phyloP scores from a whole-genome alignment of 2,888 invertebrate genomes.

The Endomychus coccineus region DNA sequence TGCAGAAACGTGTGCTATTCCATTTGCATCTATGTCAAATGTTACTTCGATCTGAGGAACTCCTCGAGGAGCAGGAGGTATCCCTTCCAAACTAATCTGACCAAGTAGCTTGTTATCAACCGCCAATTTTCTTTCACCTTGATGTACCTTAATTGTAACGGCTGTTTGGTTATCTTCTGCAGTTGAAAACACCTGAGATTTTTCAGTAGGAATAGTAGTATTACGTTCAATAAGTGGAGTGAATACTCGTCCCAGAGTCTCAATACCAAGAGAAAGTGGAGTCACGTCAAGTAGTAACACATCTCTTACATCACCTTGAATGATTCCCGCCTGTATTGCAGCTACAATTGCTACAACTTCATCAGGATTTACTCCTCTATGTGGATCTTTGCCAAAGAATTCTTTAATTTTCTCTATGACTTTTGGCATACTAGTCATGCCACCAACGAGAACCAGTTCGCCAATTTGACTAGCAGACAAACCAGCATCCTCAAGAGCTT shows the following conservation, averaged over 20 bases:
- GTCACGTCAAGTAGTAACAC: slow-evolving; percentile 96
- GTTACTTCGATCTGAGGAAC: slow-evolving; percentile 97
- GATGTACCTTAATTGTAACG: slow-evolving; percentile 98
- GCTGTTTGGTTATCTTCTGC: slow-evolving; percentile 99
- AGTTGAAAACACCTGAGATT: slow-evolving; percentile 98
- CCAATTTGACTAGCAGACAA: slow-evolving; percentile 88
- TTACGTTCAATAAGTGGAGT: slow-evolving; percentile 89
- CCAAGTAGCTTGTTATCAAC: slow-evolving; percentile 90
- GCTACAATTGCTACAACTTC: slow-evolving; percentile 99
- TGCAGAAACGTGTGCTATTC: slow-evolving; percentile 98
- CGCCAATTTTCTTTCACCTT: slow-evolving; percentile 99
- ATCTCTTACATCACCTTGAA: slow-evolving; percentile 97
- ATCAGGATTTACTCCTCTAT: slow-evolving; percentile 95
- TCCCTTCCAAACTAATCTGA: slow-evolving; percentile 87
- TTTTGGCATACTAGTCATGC: slow-evolving; percentile 97
- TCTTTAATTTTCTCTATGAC: slow-evolving; percentile 63
- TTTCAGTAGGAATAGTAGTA: slow-evolving; percentile 98
- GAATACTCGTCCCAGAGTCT: slow-evolving; percentile 63
- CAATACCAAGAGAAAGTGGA: slow-evolving; percentile 94
- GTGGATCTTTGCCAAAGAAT: slow-evolving; percentile 89
- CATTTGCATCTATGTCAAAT: slow-evolving; percentile 99
- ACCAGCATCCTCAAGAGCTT: slow-evolving; percentile 71
- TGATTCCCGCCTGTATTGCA: slow-evolving; percentile 93
- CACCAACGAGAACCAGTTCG: slow-evolving; percentile 95
- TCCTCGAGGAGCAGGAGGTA: slow-evolving; percentile 92